A percentile compares a stretch with the other conserved stretches of the same genome.
phyloP scores from a whole-genome alignment of 2,888 invertebrate species.

The Gymnosoma rotundatum region DNA sequence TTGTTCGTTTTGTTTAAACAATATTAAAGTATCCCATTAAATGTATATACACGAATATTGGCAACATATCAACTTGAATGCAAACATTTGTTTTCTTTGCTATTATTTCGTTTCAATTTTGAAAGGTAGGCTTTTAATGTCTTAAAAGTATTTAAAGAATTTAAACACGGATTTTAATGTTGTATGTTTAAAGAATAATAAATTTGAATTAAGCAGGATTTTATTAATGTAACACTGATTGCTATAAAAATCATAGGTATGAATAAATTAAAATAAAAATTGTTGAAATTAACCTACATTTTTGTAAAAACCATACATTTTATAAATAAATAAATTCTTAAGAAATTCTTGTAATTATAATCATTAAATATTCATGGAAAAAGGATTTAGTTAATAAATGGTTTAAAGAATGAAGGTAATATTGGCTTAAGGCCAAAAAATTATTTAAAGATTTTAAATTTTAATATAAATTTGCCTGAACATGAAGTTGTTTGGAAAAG shows the following conservation, averaged over 20 bases:
- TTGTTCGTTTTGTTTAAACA: conserved; percentile 41
- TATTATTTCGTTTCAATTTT: conserved; percentile 34
- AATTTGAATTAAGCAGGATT: conserved; percentile 64
- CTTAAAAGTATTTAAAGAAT: conserved; percentile 68
- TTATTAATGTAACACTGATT: conserved; percentile 30
- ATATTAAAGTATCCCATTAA: conserved; percentile 66
- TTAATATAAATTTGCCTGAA: no score
- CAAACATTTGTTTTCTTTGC: neutral
- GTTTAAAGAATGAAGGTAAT: neutral
- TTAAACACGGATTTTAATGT: conserved; percentile 71
- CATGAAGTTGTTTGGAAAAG: no score
- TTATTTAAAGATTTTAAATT: neutral
- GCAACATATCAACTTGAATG: conserved; percentile 67
- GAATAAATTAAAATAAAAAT: conserved; percentile 51
- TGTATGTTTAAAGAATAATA: conserved; percentile 65
- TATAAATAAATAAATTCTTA: conserved; percentile 3
- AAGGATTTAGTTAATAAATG: conserved; percentile 14
- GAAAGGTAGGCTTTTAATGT: conserved; percentile 57
- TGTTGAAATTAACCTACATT: conserved; percentile 58
- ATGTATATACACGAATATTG: conserved; percentile 56
- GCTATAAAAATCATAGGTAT: conserved; percentile 38
- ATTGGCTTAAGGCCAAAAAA: conserved; percentile 11
- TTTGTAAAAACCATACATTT: conserved; percentile 28
- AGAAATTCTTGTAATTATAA: conserved; percentile 8
- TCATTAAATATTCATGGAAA: conserved; percentile 1